phyloP scores from a whole-genome alignment of 1,140 invertebrate genomes.

The Drosophila setifemur region DNA sequence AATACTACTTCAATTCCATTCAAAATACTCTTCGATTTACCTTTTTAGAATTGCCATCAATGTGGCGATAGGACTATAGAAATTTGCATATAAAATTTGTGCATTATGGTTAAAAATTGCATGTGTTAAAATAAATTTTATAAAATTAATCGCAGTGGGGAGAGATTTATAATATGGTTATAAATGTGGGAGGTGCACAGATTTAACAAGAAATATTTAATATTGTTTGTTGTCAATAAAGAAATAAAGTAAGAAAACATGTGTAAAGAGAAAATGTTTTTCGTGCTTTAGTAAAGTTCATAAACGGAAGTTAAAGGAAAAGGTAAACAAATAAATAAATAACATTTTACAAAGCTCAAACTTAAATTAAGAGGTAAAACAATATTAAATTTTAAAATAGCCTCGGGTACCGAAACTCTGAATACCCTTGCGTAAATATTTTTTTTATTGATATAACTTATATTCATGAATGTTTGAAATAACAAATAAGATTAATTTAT shows the following conservation, averaged over 20 bases:
- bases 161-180: constrained; percentile 31
- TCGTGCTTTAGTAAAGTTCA: constrained; percentile 63
- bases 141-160: constrained; percentile 33
- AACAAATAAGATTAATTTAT: too few species aligned
- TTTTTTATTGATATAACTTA: too few species aligned
- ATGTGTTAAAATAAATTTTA: constrained; percentile 36
- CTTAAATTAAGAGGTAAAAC: background rate
- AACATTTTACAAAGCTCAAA: background rate
- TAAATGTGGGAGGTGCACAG: constrained; percentile 20
- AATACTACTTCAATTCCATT: constrained; percentile 45
- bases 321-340: too few species aligned
- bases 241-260: constrained; percentile 67
- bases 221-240: constrained; percentile 20
- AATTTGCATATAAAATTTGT: constrained; percentile 74
- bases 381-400: background rate
- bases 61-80: constrained; percentile 91
- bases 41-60: constrained; percentile 93
- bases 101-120: constrained; percentile 48
- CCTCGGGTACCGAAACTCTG: too few species aligned
- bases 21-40: constrained; percentile 84
- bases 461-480: too few species aligned
- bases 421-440: too few species aligned
- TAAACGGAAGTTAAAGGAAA: constrained; percentile 8
- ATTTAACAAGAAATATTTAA: constrained; percentile 24
- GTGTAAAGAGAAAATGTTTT: constrained; percentile 61